Evolutionary conservation across 1,140 invertebrate species (phyloP).

Genomic region (Hyles vespertilio): DNA sequence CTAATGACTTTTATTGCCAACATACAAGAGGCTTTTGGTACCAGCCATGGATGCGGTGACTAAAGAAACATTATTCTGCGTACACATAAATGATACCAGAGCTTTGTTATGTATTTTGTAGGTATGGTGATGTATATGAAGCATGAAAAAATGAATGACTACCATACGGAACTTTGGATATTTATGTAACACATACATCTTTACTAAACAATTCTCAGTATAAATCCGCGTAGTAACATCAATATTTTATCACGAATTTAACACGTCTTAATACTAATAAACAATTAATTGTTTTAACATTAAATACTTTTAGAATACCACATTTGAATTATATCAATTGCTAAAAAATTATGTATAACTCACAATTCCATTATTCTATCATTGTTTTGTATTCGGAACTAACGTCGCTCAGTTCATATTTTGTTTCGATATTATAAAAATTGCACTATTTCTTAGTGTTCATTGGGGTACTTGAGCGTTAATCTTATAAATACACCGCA

Average conservation of each 20-base stretch:
- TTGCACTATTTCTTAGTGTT: slow-evolving; percentile 23
- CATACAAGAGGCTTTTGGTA: too few species aligned
- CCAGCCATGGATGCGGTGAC: too few species aligned
- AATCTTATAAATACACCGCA: slow-evolving; percentile 26
- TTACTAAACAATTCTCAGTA: slow-evolving; percentile 22
- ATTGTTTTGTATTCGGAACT: slow-evolving; percentile 21
- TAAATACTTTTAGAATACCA: slow-evolving; percentile 47
- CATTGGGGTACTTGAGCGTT: slow-evolving; percentile 33
- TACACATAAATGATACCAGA: too few species aligned
- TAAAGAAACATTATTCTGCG: too few species aligned
- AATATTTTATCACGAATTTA: slow-evolving; percentile 54
- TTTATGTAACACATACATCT: too few species aligned
- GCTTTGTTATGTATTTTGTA: too few species aligned
- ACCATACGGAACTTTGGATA: too few species aligned
- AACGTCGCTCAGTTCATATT: slow-evolving; percentile 20
- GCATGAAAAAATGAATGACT: too few species aligned
- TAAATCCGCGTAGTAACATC: slow-evolving; percentile 42
- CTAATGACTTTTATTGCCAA: too few species aligned
- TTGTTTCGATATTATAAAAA: slow-evolving; percentile 18
- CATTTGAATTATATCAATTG: slow-evolving; percentile 36
- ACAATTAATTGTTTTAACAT: slow-evolving; percentile 46
- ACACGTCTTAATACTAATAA: slow-evolving; percentile 52
- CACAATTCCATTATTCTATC: slow-evolving; percentile 30
- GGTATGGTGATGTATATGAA: too few species aligned
- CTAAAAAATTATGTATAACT: slow-evolving; percentile 32